Conservation (phyloP, 1,140 invertebrate genomes). For the Ips nitidus region DNA sequence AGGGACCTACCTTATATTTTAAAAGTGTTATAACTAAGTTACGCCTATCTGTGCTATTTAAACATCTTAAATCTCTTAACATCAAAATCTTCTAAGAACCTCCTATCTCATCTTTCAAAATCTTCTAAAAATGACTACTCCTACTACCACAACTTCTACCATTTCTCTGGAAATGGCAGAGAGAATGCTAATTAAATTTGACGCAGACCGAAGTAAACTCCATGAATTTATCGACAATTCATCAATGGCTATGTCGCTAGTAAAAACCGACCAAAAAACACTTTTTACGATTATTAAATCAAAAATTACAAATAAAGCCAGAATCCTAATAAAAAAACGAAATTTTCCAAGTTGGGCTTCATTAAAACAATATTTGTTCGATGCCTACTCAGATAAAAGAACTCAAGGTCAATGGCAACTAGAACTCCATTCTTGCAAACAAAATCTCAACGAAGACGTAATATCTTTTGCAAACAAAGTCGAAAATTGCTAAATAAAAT, state of each 20-base stretch:
- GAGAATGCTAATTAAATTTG: constrained; percentile 21
- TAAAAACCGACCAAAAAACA: constrained; percentile 17
- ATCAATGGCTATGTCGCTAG: constrained; percentile 6
- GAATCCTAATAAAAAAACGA: constrained; percentile 16
- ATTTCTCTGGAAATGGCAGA: constrained; percentile 16
- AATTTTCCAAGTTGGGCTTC: constrained; percentile 10
- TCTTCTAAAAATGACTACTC: no score
- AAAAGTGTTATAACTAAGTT: no score
- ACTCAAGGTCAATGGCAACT: constrained; percentile 18
- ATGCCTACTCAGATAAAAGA: constrained; percentile 20
- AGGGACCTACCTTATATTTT: no score
- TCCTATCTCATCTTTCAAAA: no score
- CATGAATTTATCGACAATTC: constrained; percentile 24
- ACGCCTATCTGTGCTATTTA: no score
- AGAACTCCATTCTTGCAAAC: constrained; percentile 23
- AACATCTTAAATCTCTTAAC: no score
- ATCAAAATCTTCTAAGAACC: no score
- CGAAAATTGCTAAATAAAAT: constrained; percentile 42
- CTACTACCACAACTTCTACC: no score
- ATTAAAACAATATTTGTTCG: constrained; percentile 22
- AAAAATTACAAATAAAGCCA: constrained; percentile 19
- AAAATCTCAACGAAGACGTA: constrained; percentile 37
- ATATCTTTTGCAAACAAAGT: constrained; percentile 36
- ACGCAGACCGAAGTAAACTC: constrained; percentile 14
- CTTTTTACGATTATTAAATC: constrained; percentile 16